Evolutionary conservation across 2,113 vertebrate genomes (phyloP), one percentile per base, ranked within the genome.

Genomic region (Catharus bicknelli): DNA sequence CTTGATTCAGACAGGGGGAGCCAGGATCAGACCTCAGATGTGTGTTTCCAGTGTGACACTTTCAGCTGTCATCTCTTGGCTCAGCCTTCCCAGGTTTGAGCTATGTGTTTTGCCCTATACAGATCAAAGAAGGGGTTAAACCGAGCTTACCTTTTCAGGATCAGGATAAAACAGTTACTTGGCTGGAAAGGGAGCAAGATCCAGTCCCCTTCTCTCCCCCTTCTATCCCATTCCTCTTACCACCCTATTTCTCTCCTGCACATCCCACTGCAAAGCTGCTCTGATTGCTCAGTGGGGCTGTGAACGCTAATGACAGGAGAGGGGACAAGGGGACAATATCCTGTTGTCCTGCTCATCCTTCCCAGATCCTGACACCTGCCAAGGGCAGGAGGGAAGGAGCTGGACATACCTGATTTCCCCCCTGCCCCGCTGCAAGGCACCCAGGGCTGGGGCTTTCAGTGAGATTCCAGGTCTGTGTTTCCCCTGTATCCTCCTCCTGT

Each of bases 31-130:
- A 12, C 22, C 45, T 55, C 76, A 17, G 43, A n/a, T 13, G 18
- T 20, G 19, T n/a, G 38, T 78, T 85, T 74, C 66, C 76, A 86
- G 74, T 61, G 74, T 61, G 34, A 14, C 26, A 34, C 16, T 38
- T 91, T 27, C 51, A 69, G 20, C n/a, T 86, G 53, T 20, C 3
- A 0, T 38, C n/a, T 17, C n/a, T 62, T 67, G 2, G 22, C 63
- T 77, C 75, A 66, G 19, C 21, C 23, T 75, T 68, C 23, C 73
- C 11, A 1, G 9, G 4, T 67, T n/a, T 58, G 7, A 64, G 17
- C 4, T 54, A 5, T 0, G 0, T 2, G 27, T 40, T 69, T 68
- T 79, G 11, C 26, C 20, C 13, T 32, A 23, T 22, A 21, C n/a
- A 88, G 45, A 57, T 16, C 30, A 57, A 58, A 45, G n/a, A 55